Evolutionary conservation across 92 coral and sea anemone species (phyloP).

Genomic region (Bergia puertoricense): DNA sequence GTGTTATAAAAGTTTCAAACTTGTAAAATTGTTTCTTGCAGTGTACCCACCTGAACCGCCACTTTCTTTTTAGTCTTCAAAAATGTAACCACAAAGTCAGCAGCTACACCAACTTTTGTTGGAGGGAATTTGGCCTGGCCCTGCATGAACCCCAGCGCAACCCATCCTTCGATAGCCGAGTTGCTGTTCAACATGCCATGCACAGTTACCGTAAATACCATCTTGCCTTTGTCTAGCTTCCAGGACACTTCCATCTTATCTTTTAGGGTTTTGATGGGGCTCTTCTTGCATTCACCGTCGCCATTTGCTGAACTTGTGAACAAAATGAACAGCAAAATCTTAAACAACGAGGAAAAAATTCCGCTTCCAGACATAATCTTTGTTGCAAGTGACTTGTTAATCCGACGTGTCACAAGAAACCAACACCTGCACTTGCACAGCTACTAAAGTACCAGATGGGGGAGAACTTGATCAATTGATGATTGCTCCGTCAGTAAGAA

Average conservation of each 20-base stretch:
- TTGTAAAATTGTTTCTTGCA: not conserved
- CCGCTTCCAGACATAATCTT: conserved; percentile 30
- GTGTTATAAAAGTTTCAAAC: not conserved
- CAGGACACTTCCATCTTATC: conserved; percentile 31
- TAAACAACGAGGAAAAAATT: not conserved
- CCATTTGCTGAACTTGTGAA: not conserved
- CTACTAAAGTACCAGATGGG: too few relatives aligned
- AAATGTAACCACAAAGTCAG: conserved; percentile 37
- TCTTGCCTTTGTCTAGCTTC: conserved; percentile 24
- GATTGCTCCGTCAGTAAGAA: not conserved
- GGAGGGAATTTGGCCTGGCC: conserved; percentile 21
- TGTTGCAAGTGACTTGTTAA: not conserved
- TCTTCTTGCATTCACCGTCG: not conserved
- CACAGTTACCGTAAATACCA: conserved; percentile 20
- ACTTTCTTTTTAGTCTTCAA: conserved; percentile 34
- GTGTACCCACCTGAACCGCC: conserved; percentile 10
- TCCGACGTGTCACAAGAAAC: not conserved
- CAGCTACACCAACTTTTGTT: not conserved
- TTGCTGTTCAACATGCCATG: conserved; percentile 3
- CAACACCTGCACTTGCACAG: too few relatives aligned
- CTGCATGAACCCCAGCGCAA: conserved; percentile 67
- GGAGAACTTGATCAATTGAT: too few relatives aligned
- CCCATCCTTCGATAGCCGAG: conserved; percentile 54
- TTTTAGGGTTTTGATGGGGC: not conserved
- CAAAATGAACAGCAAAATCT: not conserved